Base-by-base conservation (phyloP, 2,797 vertebrate species). In the Takifugu ocellatus region DNA sequence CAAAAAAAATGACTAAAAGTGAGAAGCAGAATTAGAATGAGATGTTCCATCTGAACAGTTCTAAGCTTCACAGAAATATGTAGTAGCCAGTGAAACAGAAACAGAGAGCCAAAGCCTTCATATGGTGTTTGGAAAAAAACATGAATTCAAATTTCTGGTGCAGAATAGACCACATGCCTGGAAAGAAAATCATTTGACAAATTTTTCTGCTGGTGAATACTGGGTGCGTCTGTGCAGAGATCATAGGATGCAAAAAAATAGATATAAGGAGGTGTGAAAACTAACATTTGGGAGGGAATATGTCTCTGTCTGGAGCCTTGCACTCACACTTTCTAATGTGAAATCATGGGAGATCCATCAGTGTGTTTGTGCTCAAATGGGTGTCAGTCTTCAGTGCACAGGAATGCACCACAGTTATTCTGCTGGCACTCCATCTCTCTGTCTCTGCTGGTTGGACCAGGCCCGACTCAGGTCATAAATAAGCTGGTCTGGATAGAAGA, bases 401-500 rank as follows among this genome's bases (percentile, higher is more conserved):
- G 81, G 79, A 85, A 84, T 81, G 77, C 56, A 27, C 25, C 5
- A 1, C 24, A 50, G 54, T 67, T 51, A 49, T 62, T 48, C 5
- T 6, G 21, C 71, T 51, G 11, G 61, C 50, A 2, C 67, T 68
- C 21, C 1, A 55, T 54, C 63, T 66, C 74, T 72, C 55, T 54
- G 52, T 72, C 60, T 85, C 42, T 46, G 59, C 47, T 58, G 62
- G 73, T 64, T 74, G 80, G 77, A 78, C 60, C 50, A 5, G 65
- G 53, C 51, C 67, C 39, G 59, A 55, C 64, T 67, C 48, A n/a
- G 72, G 61, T 81, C 87, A 70, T 89, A 87, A 91, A 90, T 88
- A 86, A 88, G 50, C 25, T 53, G n/a, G 48, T 49, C 58, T 73
- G 69, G 70, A 71, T 59, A 25, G 70, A 83, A 71, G 75, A 86